Conservation (phyloP, 1,140 invertebrate species). For the Pseudobourletiella spinata region DNA sequence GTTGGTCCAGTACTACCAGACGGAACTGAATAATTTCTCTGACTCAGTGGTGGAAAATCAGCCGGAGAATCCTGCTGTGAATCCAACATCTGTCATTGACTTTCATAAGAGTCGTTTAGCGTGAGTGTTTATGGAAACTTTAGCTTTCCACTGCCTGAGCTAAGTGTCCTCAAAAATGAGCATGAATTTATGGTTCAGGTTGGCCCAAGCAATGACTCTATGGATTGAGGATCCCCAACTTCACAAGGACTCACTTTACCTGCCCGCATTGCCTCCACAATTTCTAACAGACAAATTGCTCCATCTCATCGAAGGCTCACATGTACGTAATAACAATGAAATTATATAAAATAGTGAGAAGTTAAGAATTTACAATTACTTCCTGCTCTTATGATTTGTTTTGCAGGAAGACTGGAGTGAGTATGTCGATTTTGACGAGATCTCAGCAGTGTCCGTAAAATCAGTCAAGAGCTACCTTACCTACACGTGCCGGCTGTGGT, state of each 20-base stretch:
- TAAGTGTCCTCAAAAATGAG: no score
- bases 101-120: slow-evolving; percentile 10
- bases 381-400: not conserved
- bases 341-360: not conserved
- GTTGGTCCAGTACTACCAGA: slow-evolving; percentile 52
- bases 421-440: slow-evolving; percentile 23
- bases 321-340: slow-evolving; percentile 38
- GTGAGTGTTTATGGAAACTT: no score
- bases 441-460: not conserved
- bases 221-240: slow-evolving; percentile 71
- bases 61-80: slow-evolving; percentile 6
- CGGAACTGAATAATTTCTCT: slow-evolving; percentile 5
- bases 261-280: slow-evolving; percentile 63
- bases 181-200: no score
- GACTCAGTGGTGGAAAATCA: not conserved
- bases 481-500: slow-evolving; percentile 7
- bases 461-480: not conserved
- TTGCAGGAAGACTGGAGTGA: slow-evolving; percentile 26
- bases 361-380: not conserved
- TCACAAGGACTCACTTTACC: slow-evolving; percentile 56
- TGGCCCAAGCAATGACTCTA: slow-evolving; percentile 56
- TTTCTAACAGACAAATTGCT: slow-evolving; percentile 53
- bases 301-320: slow-evolving; percentile 47
- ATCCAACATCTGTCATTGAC: slow-evolving; percentile 6
- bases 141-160: no score